Percentiles rank a stretch among this genome's conserved stretches.
These are phyloP conservation scores for Oasisia sp. DNA, from an alignment of 2,888 invertebrate genomes.

Conservation along the genomic window DNA sequence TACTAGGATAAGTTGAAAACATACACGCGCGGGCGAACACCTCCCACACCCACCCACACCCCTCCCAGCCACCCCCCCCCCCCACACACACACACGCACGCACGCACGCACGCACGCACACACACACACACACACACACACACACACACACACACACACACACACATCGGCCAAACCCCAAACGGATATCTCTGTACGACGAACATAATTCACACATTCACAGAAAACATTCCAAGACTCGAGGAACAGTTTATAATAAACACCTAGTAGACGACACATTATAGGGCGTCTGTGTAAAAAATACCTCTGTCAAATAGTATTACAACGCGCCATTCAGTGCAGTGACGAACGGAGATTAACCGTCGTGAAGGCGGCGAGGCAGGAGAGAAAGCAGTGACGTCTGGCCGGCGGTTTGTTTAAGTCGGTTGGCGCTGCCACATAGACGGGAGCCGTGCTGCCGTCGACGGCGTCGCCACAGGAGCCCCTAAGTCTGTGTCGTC, in stretches of 20 bases:
- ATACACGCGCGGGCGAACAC: too few relatives aligned
- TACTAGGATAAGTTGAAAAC: too few relatives aligned
- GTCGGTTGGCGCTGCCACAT: neutral
- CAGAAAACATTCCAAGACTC: too few relatives aligned
- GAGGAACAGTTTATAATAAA: too few relatives aligned
- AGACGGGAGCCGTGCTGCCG: neutral
- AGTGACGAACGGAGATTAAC: neutral
- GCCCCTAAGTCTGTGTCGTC: neutral
- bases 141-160: neutral
- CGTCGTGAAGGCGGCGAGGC: neutral
- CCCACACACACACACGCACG: neutral
- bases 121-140: neutral
- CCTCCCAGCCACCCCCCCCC: neutral
- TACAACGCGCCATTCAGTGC: neutral
- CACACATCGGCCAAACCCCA: too few relatives aligned
- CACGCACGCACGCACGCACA: neutral
- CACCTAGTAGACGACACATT: neutral
- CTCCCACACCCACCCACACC: neutral
- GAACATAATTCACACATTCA: too few relatives aligned
- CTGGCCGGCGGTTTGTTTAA: neutral
- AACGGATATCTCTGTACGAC: too few relatives aligned
- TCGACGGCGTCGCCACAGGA: neutral
- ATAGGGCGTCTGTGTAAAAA: neutral
- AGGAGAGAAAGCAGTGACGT: slow-evolving; percentile 2
- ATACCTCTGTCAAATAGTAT: neutral